phyloP scores from a whole-genome alignment of 2,797 vertebrate species.

The Lutra lutra region DNA sequence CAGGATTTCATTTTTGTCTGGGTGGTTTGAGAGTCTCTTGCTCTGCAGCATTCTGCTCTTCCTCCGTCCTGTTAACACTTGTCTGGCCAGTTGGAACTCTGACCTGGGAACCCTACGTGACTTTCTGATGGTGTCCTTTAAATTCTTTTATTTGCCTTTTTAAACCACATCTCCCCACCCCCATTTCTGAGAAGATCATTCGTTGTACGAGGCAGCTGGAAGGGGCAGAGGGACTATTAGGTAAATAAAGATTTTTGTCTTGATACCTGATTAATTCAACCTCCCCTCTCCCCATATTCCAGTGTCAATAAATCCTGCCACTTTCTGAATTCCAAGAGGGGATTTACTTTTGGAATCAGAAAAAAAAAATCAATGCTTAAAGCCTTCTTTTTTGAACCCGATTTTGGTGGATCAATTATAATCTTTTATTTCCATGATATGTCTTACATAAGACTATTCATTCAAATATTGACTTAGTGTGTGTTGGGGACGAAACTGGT shows the following conservation, averaged over 20 bases:
- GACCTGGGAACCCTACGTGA: background rate
- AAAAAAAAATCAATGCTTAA: slow-evolving; percentile 40
- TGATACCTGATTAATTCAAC: slow-evolving; percentile 53
- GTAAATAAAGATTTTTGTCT: slow-evolving; percentile 54
- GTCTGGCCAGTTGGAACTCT: background rate
- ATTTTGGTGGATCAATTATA: slow-evolving; percentile 50
- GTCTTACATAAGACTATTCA: slow-evolving; percentile 47
- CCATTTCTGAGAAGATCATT: background rate
- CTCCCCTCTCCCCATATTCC: background rate
- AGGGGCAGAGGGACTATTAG: background rate
- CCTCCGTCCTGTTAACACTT: background rate
- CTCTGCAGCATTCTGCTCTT: background rate
- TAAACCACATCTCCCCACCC: background rate
- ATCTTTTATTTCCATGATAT: slow-evolving; percentile 66
- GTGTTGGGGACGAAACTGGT: background rate
- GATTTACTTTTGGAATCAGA: slow-evolving; percentile 59
- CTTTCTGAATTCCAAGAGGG: slow-evolving; percentile 66
- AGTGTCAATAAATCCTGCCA: background rate
- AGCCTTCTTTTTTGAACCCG: slow-evolving; percentile 38
- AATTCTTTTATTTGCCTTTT: background rate
- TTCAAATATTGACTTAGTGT: slow-evolving; percentile 47
- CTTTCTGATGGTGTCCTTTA: background rate
- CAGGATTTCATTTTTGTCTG: background rate
- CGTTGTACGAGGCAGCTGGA: background rate
- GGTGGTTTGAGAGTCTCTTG: background rate